Evolutionary conservation across 2,888 invertebrate species (phyloP).

Genomic region (Folsomia candida): DNA sequence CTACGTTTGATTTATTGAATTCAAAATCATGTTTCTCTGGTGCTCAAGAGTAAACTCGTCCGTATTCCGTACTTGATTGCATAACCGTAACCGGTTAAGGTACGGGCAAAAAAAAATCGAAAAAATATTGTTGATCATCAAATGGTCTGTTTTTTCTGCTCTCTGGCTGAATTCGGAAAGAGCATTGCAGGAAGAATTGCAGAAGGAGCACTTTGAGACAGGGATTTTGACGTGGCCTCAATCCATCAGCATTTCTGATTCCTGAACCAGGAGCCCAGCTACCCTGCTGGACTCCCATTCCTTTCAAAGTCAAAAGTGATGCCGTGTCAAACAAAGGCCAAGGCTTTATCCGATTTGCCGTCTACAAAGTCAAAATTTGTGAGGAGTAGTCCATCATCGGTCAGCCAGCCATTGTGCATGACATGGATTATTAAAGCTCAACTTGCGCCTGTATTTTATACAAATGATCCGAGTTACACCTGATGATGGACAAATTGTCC

Average conservation of each 20-base stretch:
- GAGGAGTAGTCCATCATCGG: too few relatives aligned
- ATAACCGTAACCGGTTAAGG: too few relatives aligned
- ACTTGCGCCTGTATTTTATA: too few relatives aligned
- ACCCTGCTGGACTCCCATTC: neutral
- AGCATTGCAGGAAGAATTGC: neutral
- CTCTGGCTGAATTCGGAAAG: too few relatives aligned
- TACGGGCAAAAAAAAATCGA: too few relatives aligned
- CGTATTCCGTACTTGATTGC: too few relatives aligned
- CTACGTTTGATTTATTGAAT: neutral
- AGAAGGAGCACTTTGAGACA: neutral
- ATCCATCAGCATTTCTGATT: neutral
- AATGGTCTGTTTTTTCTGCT: neutral
- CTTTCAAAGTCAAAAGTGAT: neutral
- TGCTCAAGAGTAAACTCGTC: too few relatives aligned
- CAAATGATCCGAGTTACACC: too few relatives aligned
- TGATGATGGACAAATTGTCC: too few relatives aligned
- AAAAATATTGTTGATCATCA: neutral
- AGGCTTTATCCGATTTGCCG: neutral
- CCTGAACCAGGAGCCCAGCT: neutral
- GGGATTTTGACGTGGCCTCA: neutral
- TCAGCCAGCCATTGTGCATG: too few relatives aligned
- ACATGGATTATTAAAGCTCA: too few relatives aligned
- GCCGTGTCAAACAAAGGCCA: neutral
- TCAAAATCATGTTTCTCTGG: neutral
- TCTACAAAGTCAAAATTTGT: too few relatives aligned